These are phyloP conservation scores for Myzus persicae DNA, from an alignment of 1,140 invertebrate genomes.

Conservation along the genomic window DNA sequence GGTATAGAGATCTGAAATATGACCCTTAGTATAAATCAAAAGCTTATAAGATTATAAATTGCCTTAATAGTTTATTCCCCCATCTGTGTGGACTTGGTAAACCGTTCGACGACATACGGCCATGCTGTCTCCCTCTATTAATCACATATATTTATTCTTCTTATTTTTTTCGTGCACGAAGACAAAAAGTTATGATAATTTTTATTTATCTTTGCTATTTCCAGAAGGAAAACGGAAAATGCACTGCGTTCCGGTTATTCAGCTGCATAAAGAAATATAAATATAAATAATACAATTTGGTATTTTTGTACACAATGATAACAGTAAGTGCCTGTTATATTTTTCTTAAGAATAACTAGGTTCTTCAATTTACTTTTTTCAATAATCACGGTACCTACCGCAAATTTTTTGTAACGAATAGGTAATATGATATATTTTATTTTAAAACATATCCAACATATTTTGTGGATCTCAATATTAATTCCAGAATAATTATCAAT, in stretches of 20 bases:
- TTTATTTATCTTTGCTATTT: not conserved
- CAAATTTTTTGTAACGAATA: too few species aligned
- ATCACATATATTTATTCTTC: not conserved
- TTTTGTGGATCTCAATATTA: too few species aligned
- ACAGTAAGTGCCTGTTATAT: not conserved
- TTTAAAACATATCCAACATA: too few species aligned
- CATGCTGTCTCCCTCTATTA: not conserved
- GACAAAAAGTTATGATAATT: not conserved
- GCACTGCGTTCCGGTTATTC: not conserved
- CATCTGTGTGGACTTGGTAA: not conserved
- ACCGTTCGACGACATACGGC: too few species aligned
- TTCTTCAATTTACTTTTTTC: not conserved
- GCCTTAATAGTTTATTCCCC: not conserved
- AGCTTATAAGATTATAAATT: not conserved
- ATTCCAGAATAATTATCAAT: too few species aligned
- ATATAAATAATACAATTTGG: not conserved
- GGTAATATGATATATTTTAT: too few species aligned
- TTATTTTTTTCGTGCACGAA: not conserved
- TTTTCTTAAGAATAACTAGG: not conserved
- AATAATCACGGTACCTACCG: too few species aligned
- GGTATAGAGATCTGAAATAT: not conserved
- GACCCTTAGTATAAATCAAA: not conserved
- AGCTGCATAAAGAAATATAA: not conserved
- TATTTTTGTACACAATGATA: too few species aligned
- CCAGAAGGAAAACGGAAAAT: not conserved